Conservation (phyloP, 2,888 invertebrate species). For the Pachycephus smyrnensis region DNA sequence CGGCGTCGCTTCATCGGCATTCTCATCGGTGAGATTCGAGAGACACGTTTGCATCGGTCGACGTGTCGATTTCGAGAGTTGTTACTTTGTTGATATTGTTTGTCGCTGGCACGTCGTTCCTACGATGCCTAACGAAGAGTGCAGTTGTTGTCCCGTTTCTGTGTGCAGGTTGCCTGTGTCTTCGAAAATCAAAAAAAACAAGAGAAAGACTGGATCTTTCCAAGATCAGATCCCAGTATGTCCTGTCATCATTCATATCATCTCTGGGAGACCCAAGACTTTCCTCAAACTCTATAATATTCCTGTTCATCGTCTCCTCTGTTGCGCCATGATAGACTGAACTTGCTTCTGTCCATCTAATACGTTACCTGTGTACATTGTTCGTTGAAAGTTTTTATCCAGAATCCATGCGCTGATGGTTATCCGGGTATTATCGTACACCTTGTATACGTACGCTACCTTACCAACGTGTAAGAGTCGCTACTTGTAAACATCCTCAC, state of each 20-base stretch:
- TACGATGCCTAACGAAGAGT: not conserved
- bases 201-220: not conserved
- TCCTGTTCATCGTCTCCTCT: not conserved
- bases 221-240: not conserved
- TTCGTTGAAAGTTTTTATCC: not conserved
- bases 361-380: not conserved
- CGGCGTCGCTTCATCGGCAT: constrained; percentile 69
- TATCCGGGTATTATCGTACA: not conserved
- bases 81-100: constrained; percentile 6
- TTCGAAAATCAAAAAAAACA: not conserved
- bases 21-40: constrained; percentile 54
- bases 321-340: not conserved
- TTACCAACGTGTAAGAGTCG: not conserved
- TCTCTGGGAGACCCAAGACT: not conserved
- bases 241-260: not conserved
- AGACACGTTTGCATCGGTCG: constrained; percentile 4
- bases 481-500: not conserved
- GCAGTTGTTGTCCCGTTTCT: not conserved
- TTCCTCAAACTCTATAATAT: not conserved
- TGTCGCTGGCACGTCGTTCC: not conserved
- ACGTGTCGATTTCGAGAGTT: constrained; percentile 5
- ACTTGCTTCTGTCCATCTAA: not conserved
- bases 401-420: not conserved
- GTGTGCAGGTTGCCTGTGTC: not conserved
- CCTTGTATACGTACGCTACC: not conserved